Base-by-base conservation (phyloP, 2,797 vertebrate species). In the Meriones psammophilus region DNA sequence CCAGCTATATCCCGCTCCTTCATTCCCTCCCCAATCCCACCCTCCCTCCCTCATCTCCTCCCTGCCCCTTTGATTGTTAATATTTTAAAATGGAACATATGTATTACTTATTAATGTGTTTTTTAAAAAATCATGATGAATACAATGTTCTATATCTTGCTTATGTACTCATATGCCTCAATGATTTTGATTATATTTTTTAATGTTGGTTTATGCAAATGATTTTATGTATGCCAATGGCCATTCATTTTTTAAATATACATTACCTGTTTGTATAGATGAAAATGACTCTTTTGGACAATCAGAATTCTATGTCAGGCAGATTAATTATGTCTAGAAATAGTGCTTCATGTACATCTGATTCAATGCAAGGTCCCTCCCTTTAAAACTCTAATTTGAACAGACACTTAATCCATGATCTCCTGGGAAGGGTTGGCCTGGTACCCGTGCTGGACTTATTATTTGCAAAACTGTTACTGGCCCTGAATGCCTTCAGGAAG, bases 81-180 rank as follows among this genome's bases (percentile, higher is more conserved):
- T 7, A 81, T 58, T 85, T 94, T 74, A 69, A 95, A 96, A 96
- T 30, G 87, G n/a, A 81, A 95, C 73, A 87, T 64, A 86, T 73
- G 30, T 39, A 77, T 80, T 69, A 22, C 74, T 79, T 94, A 91
- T 68, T 33, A 68, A 69, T 62, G 50, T 20, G 58, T 68, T 6
- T 58, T 36, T 90, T 93, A 39, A 91, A 88, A 97, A 89, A n/a
- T 92, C 56, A 91, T 58, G 54, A 71, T 86, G 64, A 68, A 86
- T 4, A 24, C 36, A 39, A 68, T 62, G 60, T 77, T 92, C 33
- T 86, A 8, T 54, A 86, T 77, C 28, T 89, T 88, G 54, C 18
- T 92, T 89, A 42, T 60, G 54, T 24, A 54, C 12, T 7, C 30
- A 85, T 24, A 26, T 69, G 22, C 42, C 36, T 80, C 14, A 56